Conservation (phyloP, 2,888 invertebrate species). For the Imbricaverruca yamaguchii region DNA sequence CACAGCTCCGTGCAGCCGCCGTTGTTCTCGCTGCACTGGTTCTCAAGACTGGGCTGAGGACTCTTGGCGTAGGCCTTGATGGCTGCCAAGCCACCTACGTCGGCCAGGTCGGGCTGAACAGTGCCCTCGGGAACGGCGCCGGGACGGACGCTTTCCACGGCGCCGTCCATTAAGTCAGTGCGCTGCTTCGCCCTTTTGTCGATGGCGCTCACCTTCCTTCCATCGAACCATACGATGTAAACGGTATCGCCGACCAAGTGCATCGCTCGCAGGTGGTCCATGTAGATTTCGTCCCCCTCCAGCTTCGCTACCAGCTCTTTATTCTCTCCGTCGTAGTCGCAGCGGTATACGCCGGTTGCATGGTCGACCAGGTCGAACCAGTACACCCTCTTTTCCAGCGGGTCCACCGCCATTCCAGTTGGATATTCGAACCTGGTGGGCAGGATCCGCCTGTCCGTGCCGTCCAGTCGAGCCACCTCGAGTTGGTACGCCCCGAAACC, state of each 20-base stretch:
- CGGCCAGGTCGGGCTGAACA: not conserved
- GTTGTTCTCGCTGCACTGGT: not conserved
- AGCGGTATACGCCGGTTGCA: not conserved
- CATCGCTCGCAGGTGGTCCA: not conserved
- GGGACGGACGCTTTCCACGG: not conserved
- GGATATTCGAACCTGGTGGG: not conserved
- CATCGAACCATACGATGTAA: not conserved
- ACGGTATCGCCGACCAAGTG: not conserved
- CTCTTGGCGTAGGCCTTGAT: not conserved
- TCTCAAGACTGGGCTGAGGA: not conserved
- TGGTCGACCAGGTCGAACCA: not conserved
- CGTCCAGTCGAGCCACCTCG: not conserved
- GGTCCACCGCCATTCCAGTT: not conserved
- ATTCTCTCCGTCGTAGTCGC: not conserved
- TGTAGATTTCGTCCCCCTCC: not conserved
- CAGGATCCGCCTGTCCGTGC: not conserved
- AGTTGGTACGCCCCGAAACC: not conserved
- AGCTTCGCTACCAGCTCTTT: not conserved
- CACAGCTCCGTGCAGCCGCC: not conserved
- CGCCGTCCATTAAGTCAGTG: not conserved
- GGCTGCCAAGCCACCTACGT: not conserved
- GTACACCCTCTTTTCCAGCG: not conserved
- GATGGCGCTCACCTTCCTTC: not conserved
- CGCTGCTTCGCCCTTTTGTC: not conserved
- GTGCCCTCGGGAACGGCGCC: not conserved